A percentile compares a stretch with the other conserved stretches of the same genome.
phyloP scores from a whole-genome alignment of 2,888 invertebrate species.

The Eupithecia subumbrata region DNA sequence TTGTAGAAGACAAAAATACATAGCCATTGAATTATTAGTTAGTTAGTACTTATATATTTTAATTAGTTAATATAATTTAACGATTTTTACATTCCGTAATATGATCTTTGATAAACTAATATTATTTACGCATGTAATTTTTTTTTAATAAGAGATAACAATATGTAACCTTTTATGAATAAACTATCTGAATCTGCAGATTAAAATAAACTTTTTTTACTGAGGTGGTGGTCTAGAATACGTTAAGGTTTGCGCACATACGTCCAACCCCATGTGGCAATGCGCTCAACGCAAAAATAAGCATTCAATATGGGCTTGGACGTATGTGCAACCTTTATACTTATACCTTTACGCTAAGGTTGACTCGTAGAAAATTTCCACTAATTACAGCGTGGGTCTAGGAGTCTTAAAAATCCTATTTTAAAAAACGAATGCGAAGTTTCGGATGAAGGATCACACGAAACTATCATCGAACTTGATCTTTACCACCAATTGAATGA shows the following conservation, averaged over 20 bases:
- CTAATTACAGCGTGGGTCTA: not conserved
- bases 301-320: not conserved
- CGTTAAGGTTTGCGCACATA: not conserved
- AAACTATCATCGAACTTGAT: not conserved
- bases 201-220: not conserved
- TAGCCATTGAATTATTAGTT: not conserved
- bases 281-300: not conserved
- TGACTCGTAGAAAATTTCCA: not conserved
- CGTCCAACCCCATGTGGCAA: not conserved
- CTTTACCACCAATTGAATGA: not conserved
- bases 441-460: not conserved
- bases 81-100: not conserved
- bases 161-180: not conserved
- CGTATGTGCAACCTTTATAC: not conserved
- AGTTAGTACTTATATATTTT: not conserved
- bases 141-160: not conserved
- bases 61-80: not conserved
- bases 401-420: not conserved
- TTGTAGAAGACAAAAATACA: not conserved
- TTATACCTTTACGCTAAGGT: not conserved
- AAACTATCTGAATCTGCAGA: not conserved
- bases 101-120: no score
- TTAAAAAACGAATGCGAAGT: not conserved
- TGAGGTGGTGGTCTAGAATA: not conserved
- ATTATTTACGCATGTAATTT: not conserved